Base-by-base conservation (phyloP, 2,113 vertebrate species). In the Saguinus imperator region DNA sequence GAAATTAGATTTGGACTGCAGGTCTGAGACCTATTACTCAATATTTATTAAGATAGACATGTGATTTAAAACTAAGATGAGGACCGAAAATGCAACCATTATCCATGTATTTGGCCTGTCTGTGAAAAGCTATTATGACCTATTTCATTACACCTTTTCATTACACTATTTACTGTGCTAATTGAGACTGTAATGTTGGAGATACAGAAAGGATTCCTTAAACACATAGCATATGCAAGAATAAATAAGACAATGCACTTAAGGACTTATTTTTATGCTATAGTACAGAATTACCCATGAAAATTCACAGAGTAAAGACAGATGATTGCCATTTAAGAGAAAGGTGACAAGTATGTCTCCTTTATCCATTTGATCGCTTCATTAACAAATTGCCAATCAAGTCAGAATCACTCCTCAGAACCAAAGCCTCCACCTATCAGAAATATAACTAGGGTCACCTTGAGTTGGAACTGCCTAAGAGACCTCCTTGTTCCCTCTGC, bases 51-150 rank as follows among this genome's bases (percentile, higher is more conserved):
- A 98, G 88, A 96, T 48, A 98, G 89, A 98, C 96, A 61, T 96
- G 89, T 96, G 85, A 98, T 98, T 98, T 98, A 95, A 98, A 98
- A 96, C 43, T 93, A 97, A 97, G 98, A 97, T 97, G 89, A 98
- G 92, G 89, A 96, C 43, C 97, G 94, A 95, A 97, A 97, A 97
- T 94, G 79, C 89, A 98, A 98, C 97, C 92, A 98, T 98, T 98
- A 97, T 80, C 95, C 95, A 95, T 94, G 61, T 97, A 92, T 97
- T 94, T 98, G 73, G 13, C 92, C 96, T 2, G 0, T 89, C 91
- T 97, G 61, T 80, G 87, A 91, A 97, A 98, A 96, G 85, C 58
- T 95, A 82, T 97, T 98, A 89, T 66, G 61, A 87, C 72, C 35
- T 57, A 92, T 90, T 83, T 91, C 91, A 81, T 97, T 96, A 76